Conservation (phyloP, 2,113 vertebrate species). For the Phaethornis superciliosus region DNA sequence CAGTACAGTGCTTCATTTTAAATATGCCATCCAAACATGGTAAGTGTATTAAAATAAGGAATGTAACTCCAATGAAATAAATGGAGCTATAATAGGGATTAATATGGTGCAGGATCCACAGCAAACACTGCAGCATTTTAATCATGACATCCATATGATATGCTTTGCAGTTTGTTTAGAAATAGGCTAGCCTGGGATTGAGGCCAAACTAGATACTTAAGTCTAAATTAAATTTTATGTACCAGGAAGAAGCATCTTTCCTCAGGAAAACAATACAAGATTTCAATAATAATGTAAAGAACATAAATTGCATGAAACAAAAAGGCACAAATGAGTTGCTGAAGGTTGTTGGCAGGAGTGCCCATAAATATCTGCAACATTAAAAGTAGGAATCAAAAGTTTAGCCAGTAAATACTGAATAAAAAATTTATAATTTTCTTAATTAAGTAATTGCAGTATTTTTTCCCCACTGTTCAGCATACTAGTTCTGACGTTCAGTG, state of each 20-base stretch:
- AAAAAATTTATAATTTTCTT: not conserved
- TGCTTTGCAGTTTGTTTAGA: slow-evolving; percentile 46
- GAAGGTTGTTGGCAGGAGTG: not conserved
- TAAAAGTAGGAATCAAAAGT: not conserved
- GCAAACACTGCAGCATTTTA: slow-evolving; percentile 18
- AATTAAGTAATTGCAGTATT: not conserved
- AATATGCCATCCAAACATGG: not conserved
- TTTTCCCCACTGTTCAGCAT: not conserved
- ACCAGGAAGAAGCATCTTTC: slow-evolving; percentile 6
- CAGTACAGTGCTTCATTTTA: not conserved
- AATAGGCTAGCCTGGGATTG: slow-evolving; percentile 36
- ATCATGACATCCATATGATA: slow-evolving; percentile 5
- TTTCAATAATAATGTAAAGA: slow-evolving; percentile 5
- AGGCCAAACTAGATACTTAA: slow-evolving; percentile 45
- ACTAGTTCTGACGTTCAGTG: not conserved
- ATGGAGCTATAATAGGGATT: not conserved
- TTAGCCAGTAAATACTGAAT: not conserved
- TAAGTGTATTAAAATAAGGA: not conserved
- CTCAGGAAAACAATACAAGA: not conserved
- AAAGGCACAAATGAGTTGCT: not conserved
- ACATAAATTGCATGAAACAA: not conserved
- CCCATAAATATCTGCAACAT: not conserved
- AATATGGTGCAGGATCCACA: not conserved
- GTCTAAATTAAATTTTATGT: slow-evolving; percentile 30
- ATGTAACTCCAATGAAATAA: not conserved